Conservation (phyloP, 2,888 invertebrate species). For the Drosophila histrio region DNA sequence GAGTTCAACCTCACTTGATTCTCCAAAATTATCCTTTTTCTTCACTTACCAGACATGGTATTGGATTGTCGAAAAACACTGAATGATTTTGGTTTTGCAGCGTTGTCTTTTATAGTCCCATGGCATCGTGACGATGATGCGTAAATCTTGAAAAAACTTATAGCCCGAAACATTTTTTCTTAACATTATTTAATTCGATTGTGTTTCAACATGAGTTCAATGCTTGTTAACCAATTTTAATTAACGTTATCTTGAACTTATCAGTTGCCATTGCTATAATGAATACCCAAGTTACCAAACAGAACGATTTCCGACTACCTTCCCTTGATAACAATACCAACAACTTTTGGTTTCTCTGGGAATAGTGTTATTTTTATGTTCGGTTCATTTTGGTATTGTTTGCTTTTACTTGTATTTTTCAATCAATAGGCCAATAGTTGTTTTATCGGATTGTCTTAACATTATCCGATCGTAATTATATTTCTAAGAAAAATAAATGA, state of each 20-base stretch:
- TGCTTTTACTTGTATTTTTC: neutral
- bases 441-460: neutral
- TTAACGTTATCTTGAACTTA: constrained; percentile 10
- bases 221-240: constrained; percentile 16
- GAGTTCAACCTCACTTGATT: neutral
- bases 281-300: neutral
- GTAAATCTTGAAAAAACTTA: neutral
- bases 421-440: neutral
- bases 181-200: constrained; percentile 15
- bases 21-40: neutral
- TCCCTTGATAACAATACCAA: constrained; percentile 2
- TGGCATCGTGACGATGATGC: neutral
- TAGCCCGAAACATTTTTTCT: neutral
- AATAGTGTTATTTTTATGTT: neutral
- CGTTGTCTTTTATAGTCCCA: constrained; percentile 38
- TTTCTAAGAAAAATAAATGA: neutral
- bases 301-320: neutral
- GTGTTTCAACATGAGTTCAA: neutral
- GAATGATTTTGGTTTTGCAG: constrained; percentile 12
- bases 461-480: neutral
- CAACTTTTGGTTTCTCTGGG: neutral
- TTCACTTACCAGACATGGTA: constrained; percentile 35
- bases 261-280: neutral
- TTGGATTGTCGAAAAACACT: constrained; percentile 26
- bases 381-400: neutral